Evolutionary conservation across 2,888 invertebrate genomes (phyloP), one percentile per base, ranked within the genome.

Genomic region (Dioctria rufipes): DNA sequence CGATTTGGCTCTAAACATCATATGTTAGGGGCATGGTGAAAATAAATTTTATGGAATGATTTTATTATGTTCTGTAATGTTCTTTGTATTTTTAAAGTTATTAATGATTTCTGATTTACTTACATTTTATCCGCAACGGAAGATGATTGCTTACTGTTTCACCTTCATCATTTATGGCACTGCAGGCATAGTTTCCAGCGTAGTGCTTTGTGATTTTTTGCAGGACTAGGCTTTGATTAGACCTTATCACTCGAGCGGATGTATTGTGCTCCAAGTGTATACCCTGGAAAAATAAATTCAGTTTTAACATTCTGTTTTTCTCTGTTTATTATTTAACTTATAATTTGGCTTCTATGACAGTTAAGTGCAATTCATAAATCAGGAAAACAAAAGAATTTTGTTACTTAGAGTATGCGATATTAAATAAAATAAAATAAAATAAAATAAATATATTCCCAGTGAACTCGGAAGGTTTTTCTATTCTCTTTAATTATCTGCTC

Each of bases 191-290:
- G 85, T 93, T 92, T 83, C 97, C 97, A 84, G 95, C 95, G 88
- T 94, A 95, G 88, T 94, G 93, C 83, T 95, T 92, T 82, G 95
- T 95, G 85, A 97, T 96, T 90, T 94, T 95, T 90, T 97, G 97
- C 86, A 97, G 92, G 83, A 97, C 97, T 84, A 97, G 91, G 88
- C 96, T 96, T 90, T 97, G 96, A 91, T 96, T 96, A 89, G 96
- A 96, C 89, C 95, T 94, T 87, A 97, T 95, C 85, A 97, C 94
- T 83, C 96, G 92, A 79, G 96, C 95, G 67, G 95, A 94, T 85
- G 95, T 94, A 90, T 97, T 96, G 90, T 96, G 96, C 85, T 93
- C 94, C 85, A 97, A 90, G 83, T 94, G 90, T 78, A 93, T 91
- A 83, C 94, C 95, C 96, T 96, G 91, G 46, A 90, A 91, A 4